phyloP scores from a whole-genome alignment of 2,113 vertebrate genomes.

The Bufo bufo region DNA sequence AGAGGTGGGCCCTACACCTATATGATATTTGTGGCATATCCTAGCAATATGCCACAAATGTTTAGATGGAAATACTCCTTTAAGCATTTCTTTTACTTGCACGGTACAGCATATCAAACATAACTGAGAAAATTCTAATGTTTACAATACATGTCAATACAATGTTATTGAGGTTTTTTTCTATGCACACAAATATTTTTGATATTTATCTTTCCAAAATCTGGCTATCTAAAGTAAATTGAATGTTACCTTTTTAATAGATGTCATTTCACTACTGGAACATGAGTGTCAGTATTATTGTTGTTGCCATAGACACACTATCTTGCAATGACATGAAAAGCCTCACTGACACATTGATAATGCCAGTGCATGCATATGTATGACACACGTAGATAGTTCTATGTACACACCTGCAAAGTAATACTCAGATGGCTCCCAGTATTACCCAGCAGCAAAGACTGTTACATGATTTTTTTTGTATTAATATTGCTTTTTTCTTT shows the following conservation, averaged over 20 bases:
- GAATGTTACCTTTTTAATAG: background rate
- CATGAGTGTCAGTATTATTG: constrained; percentile 3
- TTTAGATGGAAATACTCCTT: too few relatives aligned
- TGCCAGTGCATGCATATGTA: background rate
- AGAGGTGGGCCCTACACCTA: too few relatives aligned
- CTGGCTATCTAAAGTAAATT: too few relatives aligned
- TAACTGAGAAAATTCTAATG: too few relatives aligned
- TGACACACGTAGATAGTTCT: constrained; percentile 5
- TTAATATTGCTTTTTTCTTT: background rate
- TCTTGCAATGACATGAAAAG: constrained; percentile 7
- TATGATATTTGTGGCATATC: too few relatives aligned
- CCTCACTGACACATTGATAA: constrained; percentile 25
- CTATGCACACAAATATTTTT: too few relatives aligned
- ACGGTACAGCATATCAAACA: too few relatives aligned
- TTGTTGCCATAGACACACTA: constrained; percentile 34
- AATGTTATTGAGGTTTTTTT: too few relatives aligned
- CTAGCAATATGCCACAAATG: too few relatives aligned
- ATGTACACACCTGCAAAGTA: constrained; percentile 31
- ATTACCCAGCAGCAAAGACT: background rate
- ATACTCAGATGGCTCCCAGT: background rate
- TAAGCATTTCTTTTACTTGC: too few relatives aligned
- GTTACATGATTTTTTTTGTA: background rate
- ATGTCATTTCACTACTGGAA: background rate
- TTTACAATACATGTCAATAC: too few relatives aligned
- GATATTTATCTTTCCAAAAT: too few relatives aligned